A percentile compares a stretch with the other conserved stretches of the same genome.
phyloP scores from a whole-genome alignment of 2,888 invertebrate species.

The Iphiclides podalirius region DNA sequence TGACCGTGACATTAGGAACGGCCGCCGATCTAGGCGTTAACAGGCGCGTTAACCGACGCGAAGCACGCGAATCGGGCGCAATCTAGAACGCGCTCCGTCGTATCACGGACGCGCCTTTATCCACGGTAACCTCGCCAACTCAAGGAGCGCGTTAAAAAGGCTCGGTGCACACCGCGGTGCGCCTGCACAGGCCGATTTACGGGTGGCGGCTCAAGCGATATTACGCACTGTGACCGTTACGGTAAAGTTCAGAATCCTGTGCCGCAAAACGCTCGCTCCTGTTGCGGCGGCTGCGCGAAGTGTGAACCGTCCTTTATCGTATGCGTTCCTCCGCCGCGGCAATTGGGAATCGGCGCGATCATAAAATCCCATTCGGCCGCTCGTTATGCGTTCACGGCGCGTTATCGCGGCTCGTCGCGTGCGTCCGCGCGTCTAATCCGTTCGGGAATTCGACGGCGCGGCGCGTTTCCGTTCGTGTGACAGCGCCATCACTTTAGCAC shows the following conservation, averaged over 20 bases:
- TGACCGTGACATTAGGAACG: conserved; percentile 24
- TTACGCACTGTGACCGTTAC: no score
- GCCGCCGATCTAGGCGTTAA: conserved; percentile 20
- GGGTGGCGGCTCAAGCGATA: no score
- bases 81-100: conserved; percentile 10
- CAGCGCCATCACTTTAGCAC: conserved; percentile 48
- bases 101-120: conserved; percentile 6
- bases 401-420: conserved; percentile 57
- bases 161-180: background rate
- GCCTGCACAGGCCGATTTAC: no score
- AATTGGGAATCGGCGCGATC: conserved; percentile 32
- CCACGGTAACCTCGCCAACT: conserved; percentile 10
- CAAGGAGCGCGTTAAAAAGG: background rate
- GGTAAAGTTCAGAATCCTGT: conserved; percentile 5
- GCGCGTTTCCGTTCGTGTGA: conserved; percentile 54
- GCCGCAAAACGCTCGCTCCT: no score
- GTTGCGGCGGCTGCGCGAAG: conserved; percentile 5
- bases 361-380: conserved; percentile 38
- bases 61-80: conserved; percentile 24
- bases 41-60: conserved; percentile 22
- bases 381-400: conserved; percentile 51
- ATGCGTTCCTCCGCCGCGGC: conserved; percentile 13
- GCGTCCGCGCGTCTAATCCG: conserved; percentile 56
- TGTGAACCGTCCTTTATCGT: background rate
- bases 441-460: conserved; percentile 52